These are phyloP conservation scores for Amphiprion percula DNA, from an alignment of 2,113 vertebrate genomes.

Conservation along the genomic window DNA sequence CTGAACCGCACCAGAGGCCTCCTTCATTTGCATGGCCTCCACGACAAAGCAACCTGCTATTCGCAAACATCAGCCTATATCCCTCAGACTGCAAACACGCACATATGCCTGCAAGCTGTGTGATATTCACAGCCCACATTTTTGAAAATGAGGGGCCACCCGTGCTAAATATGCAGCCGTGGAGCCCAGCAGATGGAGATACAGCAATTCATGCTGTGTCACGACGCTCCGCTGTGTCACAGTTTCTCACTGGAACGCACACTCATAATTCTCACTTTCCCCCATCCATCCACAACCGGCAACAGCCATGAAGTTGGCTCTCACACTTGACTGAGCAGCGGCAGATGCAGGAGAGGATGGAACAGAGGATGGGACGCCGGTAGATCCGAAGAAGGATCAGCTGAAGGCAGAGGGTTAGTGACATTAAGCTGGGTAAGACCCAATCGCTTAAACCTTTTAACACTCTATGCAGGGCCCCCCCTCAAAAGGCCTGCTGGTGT, in stretches of 20 bases:
- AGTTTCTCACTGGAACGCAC: slow-evolving; percentile 25
- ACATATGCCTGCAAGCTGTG: slow-evolving; percentile 49
- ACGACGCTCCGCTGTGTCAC: slow-evolving; percentile 45
- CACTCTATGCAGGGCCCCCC: slow-evolving; percentile 29
- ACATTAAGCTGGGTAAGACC: slow-evolving; percentile 77
- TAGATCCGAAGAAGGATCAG: slow-evolving; percentile 61
- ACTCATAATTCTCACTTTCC: slow-evolving; percentile 42
- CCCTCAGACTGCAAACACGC: not conserved
- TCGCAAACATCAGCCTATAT: slow-evolving; percentile 28
- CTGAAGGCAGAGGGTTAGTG: slow-evolving; percentile 65
- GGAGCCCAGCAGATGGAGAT: slow-evolving; percentile 65
- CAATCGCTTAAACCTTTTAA: slow-evolving; percentile 79
- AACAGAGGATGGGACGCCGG: slow-evolving; percentile 30
- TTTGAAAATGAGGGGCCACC: not conserved
- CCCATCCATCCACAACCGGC: slow-evolving; percentile 16
- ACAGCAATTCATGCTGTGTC: slow-evolving; percentile 56
- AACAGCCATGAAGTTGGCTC: slow-evolving; percentile 56
- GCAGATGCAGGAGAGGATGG: slow-evolving; percentile 59
- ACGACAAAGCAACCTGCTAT: slow-evolving; percentile 8
- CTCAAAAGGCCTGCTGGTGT: slow-evolving; percentile 12
- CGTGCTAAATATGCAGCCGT: slow-evolving; percentile 42
- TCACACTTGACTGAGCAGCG: slow-evolving; percentile 44
- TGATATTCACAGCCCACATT: slow-evolving; percentile 29
- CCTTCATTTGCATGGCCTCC: slow-evolving; percentile 33
- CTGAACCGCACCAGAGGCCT: slow-evolving; percentile 44